phyloP scores from a whole-genome alignment of 1,140 invertebrate genomes.

The Drosophila biarmipes region DNA sequence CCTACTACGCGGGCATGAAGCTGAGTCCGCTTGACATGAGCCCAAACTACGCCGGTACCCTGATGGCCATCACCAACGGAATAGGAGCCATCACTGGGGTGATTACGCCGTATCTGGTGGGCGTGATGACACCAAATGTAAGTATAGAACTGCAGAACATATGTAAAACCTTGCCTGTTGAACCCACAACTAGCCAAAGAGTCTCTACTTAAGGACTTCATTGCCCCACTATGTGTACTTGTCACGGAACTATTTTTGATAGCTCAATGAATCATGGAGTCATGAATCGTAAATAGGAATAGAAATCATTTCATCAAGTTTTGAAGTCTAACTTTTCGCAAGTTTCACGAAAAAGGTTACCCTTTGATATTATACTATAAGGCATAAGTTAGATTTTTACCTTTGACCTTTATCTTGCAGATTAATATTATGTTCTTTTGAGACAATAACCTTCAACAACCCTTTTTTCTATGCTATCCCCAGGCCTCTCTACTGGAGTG shows the following conservation, averaged over 20 bases:
- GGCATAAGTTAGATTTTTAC: too few species aligned
- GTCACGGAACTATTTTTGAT: not conserved
- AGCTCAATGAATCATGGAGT: not conserved
- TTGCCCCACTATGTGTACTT: not conserved
- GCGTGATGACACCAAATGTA: slow-evolving; percentile 90
- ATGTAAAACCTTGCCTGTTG: not conserved
- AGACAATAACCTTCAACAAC: too few species aligned
- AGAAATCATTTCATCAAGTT: too few species aligned
- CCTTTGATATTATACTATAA: too few species aligned
- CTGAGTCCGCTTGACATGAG: slow-evolving; percentile 93
- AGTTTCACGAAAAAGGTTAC: too few species aligned
- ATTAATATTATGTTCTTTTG: too few species aligned
- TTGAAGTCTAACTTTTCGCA: too few species aligned
- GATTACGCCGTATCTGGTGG: slow-evolving; percentile 91
- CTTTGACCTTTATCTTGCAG: too few species aligned
- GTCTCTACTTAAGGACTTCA: too few species aligned
- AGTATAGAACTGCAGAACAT: slow-evolving; percentile 72
- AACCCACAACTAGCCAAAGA: not conserved
- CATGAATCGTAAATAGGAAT: not conserved
- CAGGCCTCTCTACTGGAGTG: slow-evolving; percentile 91
- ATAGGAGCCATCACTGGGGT: slow-evolving; percentile 93
- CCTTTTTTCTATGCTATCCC: not conserved
- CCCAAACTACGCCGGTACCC: slow-evolving; percentile 92
- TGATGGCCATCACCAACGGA: slow-evolving; percentile 94
- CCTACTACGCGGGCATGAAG: slow-evolving; percentile 91